Base-by-base conservation (phyloP, 1,140 invertebrate species). In the Meloidogyne exigua region DNA sequence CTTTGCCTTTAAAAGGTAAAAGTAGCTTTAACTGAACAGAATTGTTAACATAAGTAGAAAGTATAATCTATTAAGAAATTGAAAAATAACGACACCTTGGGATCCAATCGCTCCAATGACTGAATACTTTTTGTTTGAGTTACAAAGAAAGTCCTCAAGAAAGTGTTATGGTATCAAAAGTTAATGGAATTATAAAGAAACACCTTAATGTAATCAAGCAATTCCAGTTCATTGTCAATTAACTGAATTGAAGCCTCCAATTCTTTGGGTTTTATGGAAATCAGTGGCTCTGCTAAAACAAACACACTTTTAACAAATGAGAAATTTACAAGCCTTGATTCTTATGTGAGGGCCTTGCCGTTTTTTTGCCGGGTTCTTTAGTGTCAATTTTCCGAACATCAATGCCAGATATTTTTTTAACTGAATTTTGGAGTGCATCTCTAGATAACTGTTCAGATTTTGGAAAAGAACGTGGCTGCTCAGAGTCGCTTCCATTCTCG, bases 61-160 rank as follows among this genome's bases (percentile, higher is more conserved):
- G n/a, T n/a, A n/a, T n/a, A n/a, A n/a, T n/a, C n/a, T n/a, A n/a
- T n/a, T n/a, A n/a, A n/a, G n/a, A n/a, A n/a, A n/a, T n/a, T n/a
- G n/a, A 32, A 32, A 3, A 32, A 32, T 32, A 32, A 32, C 7
- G 7, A 7, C 7, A 32, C 71, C 72, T 70, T 84, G 81, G 13
- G 81, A 72, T 23, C 84, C 84, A 68, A 85, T 79, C 1, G 76
- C 80, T 15, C 84, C 83, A 44, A 85, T 65, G 21, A 87, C 85
- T 1, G 73, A 77, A 72, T 77, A 87, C 23, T 77, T 74, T 32
- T 39, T 75, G 57, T 82, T 86, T 3, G 44, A 21, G 28, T 81
- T 93, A 92, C 68, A 72, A 18, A 84, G 62, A 72, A 73, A 83
- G 21, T 85, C 77, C 84, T 82, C 12, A 28, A 77, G 23, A 12